These are phyloP conservation scores for Gasterosteus nipponicus DNA, from an alignment of 2,113 vertebrate genomes.

Conservation along the genomic window DNA sequence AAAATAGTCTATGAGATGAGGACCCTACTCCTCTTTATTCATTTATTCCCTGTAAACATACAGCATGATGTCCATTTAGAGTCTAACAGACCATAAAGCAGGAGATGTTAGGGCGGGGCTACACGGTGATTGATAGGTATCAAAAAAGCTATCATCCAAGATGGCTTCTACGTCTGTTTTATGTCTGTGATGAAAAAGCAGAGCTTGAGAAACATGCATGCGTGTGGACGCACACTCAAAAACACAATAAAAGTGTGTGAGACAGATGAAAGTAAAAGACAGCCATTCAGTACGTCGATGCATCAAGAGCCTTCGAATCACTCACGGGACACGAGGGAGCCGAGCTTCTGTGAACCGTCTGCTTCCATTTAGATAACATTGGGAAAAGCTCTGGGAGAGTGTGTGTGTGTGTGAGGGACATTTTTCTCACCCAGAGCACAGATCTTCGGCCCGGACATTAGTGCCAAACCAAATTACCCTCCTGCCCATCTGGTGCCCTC, in stretches of 20 bases:
- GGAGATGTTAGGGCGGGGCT: no score
- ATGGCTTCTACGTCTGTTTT: neutral
- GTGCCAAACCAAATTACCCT: slow-evolving; percentile 80
- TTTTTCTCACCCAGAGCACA: slow-evolving; percentile 70
- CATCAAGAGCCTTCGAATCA: neutral
- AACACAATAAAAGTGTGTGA: neutral
- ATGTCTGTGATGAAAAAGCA: neutral
- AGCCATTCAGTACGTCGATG: no score
- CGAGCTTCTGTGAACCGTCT: slow-evolving; percentile 34
- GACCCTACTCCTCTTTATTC: no score
- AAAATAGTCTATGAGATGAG: no score
- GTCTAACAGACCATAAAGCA: no score
- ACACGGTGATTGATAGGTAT: no score
- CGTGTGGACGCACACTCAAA: neutral
- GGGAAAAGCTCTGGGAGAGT: slow-evolving; percentile 12
- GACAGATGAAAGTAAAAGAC: neutral
- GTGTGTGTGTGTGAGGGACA: slow-evolving; percentile 27
- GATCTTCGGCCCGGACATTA: slow-evolving; percentile 71
- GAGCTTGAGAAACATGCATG: neutral
- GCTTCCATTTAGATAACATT: slow-evolving; percentile 47
- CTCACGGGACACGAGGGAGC: slow-evolving; percentile 53
- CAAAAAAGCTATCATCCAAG: neutral
- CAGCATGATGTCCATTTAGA: no score
- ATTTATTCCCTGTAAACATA: no score
- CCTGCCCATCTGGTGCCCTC: slow-evolving; percentile 71